Conservation (phyloP, 2,888 invertebrate genomes). For the Tenthredo distinguenda region DNA sequence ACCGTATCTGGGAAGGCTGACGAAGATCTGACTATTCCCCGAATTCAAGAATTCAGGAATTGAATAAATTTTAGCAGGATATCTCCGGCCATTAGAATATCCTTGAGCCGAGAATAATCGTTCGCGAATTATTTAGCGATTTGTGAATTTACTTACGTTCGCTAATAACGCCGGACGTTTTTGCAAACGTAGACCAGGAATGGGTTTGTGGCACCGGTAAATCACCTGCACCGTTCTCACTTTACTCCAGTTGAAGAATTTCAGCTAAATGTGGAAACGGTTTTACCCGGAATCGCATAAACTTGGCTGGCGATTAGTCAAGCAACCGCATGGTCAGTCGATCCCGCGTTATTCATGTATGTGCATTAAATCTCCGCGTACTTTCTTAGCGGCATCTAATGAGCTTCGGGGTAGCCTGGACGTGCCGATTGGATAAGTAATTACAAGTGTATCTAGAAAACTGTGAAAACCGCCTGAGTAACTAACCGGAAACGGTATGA, state of each 20-base stretch:
- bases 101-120: constrained; percentile 2
- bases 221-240: too few species aligned
- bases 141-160: neutral
- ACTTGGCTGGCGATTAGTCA: too few species aligned
- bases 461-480: neutral
- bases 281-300: too few species aligned
- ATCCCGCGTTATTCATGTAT: neutral
- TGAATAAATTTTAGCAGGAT: neutral
- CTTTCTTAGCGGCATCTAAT: neutral
- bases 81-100: neutral
- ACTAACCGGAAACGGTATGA: neutral
- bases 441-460: neutral
- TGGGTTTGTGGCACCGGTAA: too few species aligned
- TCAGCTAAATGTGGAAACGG: too few species aligned
- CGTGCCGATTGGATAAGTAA: constrained; percentile 11
- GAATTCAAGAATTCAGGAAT: neutral
- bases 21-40: neutral
- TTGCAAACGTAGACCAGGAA: too few species aligned
- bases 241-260: too few species aligned
- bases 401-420: neutral
- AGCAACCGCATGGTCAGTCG: too few species aligned
- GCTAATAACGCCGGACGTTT: too few species aligned
- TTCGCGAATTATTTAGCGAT: constrained; percentile 15
- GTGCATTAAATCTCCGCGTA: neutral
- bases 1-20: neutral